These are phyloP conservation scores for Pygoscelis antarcticus DNA, from an alignment of 2,113 vertebrate species.

Conservation along the genomic window DNA sequence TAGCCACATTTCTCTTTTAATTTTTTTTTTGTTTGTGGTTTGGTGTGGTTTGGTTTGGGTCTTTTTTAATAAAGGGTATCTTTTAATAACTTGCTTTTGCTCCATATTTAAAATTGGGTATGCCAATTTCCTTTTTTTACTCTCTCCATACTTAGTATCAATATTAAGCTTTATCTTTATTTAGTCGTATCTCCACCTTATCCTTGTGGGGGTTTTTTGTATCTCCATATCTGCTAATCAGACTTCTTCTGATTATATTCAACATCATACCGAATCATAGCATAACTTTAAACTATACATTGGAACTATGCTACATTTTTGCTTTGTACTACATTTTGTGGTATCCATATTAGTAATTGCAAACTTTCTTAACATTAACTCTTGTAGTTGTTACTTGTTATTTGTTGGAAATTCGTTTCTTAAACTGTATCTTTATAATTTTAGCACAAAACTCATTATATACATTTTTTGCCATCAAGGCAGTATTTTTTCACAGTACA, in stretches of 20 bases:
- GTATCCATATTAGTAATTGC: not conserved
- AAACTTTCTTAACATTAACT: not conserved
- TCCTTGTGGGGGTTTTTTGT: not conserved
- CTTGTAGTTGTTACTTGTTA: not conserved
- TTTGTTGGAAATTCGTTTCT: constrained; percentile 40
- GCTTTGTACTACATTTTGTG: not conserved
- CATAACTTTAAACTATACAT: not conserved
- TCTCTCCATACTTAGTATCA: not conserved
- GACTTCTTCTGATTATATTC: not conserved
- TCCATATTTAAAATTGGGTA: not conserved
- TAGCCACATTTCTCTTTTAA: not conserved
- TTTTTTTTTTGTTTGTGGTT: not conserved
- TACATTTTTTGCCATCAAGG: constrained; percentile 56
- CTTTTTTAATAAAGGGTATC: not conserved
- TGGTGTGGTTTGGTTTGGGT: not conserved
- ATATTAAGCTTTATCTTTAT: not conserved
- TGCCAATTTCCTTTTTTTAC: not conserved
- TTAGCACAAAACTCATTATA: constrained; percentile 57
- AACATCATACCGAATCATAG: not conserved
- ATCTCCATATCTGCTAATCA: not conserved
- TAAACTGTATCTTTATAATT: constrained; percentile 31
- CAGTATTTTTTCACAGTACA: constrained; percentile 60
- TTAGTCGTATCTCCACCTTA: not conserved
- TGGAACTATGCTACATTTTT: not conserved
- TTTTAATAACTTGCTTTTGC: not conserved